Evolutionary conservation across 2,113 vertebrate genomes (phyloP).

Genomic region (Rattus norvegicus): GRCr8 NC_086019.1:54956501-54957000

Average conservation of each 20-base stretch:
- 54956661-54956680: neutral
- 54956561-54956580: neutral
- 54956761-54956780: rapidly evolving
- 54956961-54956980: neutral
- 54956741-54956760: neutral
- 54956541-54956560: rapidly evolving
- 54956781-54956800: too few relatives aligned
- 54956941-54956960: neutral
- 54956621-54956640: neutral
- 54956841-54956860: neutral
- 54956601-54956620: too few relatives aligned
- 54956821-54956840: too few relatives aligned
- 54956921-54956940: neutral
- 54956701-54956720: neutral
- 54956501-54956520: neutral
- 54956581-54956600: neutral
- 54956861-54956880: neutral
- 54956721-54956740: too few relatives aligned
- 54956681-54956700: neutral
- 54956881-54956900: neutral
- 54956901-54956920: neutral
- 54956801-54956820: too few relatives aligned
- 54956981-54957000: neutral
- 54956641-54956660: neutral
- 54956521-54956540: too few relatives aligned